Evolutionary conservation across 1,140 invertebrate species (phyloP).

Genomic region (Aleiodes sp.): DNA sequence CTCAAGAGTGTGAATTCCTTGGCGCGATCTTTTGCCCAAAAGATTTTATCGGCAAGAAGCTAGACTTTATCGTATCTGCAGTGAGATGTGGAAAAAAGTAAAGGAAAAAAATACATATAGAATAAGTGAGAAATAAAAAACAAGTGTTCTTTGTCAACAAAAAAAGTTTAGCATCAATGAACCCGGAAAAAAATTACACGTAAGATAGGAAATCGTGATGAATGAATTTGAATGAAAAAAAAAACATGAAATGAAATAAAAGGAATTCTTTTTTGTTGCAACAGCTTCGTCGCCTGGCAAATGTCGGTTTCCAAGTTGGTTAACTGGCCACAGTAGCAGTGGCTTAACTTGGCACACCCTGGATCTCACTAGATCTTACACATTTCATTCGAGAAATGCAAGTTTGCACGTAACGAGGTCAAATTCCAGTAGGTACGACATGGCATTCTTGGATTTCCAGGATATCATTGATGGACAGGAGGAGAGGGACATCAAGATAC

Average conservation of each 20-base stretch:
- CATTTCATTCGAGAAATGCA: conserved; percentile 78
- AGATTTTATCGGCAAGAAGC: conserved; percentile 18
- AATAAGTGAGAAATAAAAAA: neutral
- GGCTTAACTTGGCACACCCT: conserved; percentile 79
- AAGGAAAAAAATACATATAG: neutral
- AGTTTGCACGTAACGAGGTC: conserved; percentile 72
- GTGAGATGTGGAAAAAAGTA: neutral
- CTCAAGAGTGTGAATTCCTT: neutral
- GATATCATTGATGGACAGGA: conserved; percentile 63
- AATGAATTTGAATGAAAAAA: neutral
- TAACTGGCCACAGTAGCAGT: conserved; percentile 71
- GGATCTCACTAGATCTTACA: conserved; percentile 77
- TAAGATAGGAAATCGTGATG: neutral
- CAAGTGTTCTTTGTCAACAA: neutral
- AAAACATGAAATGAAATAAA: conserved; percentile 5
- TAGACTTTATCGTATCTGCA: conserved; percentile 19
- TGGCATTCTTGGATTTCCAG: conserved; percentile 60
- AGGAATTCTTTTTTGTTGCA: conserved; percentile 37
- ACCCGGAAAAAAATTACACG: neutral
- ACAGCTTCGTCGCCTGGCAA: conserved; percentile 65
- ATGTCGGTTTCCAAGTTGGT: conserved; percentile 81
- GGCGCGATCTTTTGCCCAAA: neutral
- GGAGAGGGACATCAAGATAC: conserved; percentile 72
- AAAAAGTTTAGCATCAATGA: neutral
- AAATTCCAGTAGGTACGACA: conserved; percentile 57